Evolutionary conservation across 2,113 vertebrate genomes (phyloP).

Genomic region (Anoura caudifer): DNA sequence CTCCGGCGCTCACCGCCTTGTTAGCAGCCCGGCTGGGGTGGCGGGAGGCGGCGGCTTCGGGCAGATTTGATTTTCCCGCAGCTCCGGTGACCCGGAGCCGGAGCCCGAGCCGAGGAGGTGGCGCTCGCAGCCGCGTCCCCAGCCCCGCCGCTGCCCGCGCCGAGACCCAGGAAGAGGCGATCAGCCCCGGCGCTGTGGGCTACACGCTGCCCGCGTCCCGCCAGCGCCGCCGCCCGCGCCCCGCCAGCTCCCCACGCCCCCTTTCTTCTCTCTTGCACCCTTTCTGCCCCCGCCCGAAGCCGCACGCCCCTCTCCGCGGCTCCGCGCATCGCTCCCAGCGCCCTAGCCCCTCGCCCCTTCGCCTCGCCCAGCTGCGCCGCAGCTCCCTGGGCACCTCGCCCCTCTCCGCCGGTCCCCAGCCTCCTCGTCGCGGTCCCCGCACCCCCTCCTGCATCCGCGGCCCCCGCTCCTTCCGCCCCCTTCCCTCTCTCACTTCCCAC

Average conservation of each 20-base stretch:
- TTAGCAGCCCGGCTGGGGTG: not conserved
- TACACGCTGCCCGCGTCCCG: not conserved
- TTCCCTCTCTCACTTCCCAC: constrained; percentile 52
- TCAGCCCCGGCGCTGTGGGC: not conserved
- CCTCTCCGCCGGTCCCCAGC: not conserved
- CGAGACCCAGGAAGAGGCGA: constrained; percentile 21
- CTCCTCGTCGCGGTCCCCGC: not conserved
- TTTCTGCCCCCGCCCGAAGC: not conserved
- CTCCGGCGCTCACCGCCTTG: constrained; percentile 12
- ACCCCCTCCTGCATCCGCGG: not conserved
- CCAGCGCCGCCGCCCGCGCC: not conserved
- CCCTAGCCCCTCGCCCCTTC: not conserved
- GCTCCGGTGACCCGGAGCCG: constrained; percentile 48
- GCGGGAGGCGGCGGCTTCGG: constrained; percentile 40
- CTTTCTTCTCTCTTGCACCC: not conserved
- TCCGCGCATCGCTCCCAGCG: not conserved
- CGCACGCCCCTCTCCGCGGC: not conserved
- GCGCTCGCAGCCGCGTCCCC: constrained; percentile 26
- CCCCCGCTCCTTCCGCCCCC: not conserved
- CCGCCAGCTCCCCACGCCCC: not conserved
- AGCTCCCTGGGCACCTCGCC: not conserved
- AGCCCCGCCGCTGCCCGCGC: constrained; percentile 28
- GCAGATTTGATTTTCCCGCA: constrained; percentile 75
- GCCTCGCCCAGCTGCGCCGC: not conserved
- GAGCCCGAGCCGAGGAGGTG: constrained; percentile 45